Evolutionary conservation across 1,140 invertebrate species (phyloP).

Genomic region (Colletes gigas): DNA sequence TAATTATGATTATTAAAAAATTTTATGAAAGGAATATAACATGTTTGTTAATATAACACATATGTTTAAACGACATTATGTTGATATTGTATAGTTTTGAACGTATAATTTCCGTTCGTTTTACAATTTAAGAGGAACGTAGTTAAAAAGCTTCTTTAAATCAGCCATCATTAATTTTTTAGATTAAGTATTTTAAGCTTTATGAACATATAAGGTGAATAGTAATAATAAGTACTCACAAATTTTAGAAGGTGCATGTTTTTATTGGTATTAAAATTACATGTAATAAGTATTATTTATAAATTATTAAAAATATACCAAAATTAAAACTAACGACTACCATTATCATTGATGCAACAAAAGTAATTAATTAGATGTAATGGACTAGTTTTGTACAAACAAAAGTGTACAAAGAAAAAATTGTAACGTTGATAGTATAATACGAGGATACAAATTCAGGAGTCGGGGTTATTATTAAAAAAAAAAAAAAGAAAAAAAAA

Average conservation of each 20-base stretch:
- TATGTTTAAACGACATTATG: constrained; percentile 4
- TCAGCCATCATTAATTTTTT: constrained; percentile 54
- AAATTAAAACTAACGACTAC: constrained; percentile 19
- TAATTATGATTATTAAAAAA: background rate
- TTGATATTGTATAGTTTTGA: background rate
- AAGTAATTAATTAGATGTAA: constrained; percentile 26
- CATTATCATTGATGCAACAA: constrained; percentile 17
- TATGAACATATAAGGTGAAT: constrained; percentile 31
- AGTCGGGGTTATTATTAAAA: background rate
- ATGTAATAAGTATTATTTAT: constrained; percentile 12
- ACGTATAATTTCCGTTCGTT: no score
- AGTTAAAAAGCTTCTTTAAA: constrained; percentile 49
- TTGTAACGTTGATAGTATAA: constrained; percentile 6
- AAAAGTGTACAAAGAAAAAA: constrained; percentile 10
- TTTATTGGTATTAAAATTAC: constrained; percentile 18
- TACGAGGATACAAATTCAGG: background rate
- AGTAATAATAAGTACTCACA: constrained; percentile 24
- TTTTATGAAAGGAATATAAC: constrained; percentile 21
- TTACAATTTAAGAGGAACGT: background rate
- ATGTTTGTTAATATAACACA: background rate
- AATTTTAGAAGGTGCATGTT: constrained; percentile 29
- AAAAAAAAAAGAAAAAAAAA: background rate
- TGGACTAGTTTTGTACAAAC: constrained; percentile 10
- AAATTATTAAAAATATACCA: background rate
- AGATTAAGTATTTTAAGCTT: constrained; percentile 47